Conservation (phyloP, 2,888 invertebrate species). For the Microchrysa polita region DNA sequence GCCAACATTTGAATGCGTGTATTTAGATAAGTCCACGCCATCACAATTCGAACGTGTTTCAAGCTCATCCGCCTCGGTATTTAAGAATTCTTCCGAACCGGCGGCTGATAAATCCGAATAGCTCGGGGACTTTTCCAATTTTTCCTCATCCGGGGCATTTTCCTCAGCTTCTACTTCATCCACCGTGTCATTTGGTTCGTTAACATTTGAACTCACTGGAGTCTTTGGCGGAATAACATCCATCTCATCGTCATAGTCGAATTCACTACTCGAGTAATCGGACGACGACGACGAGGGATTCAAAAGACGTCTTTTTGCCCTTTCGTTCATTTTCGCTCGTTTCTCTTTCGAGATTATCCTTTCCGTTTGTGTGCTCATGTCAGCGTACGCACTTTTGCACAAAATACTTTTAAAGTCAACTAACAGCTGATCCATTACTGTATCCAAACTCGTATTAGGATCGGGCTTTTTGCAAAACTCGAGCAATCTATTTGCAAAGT, state of each 20-base stretch:
- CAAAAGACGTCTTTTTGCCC: constrained; percentile 54
- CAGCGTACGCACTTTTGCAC: constrained; percentile 41
- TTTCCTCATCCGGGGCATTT: constrained; percentile 8
- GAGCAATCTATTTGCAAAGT: constrained; percentile 1
- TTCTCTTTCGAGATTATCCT: constrained; percentile 51
- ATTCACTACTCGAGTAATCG: constrained; percentile 5
- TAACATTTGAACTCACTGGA: neutral
- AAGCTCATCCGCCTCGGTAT: constrained; percentile 16
- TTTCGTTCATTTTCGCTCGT: constrained; percentile 53
- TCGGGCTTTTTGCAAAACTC: neutral
- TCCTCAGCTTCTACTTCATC: neutral
- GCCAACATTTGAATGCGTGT: neutral
- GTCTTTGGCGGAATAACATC: neutral
- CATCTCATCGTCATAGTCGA: neutral
- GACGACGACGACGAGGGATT: constrained; percentile 41
- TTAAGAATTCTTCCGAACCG: constrained; percentile 35
- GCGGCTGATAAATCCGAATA: constrained; percentile 35
- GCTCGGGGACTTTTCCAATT: constrained; percentile 35
- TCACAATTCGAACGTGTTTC: neutral
- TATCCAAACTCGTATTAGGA: constrained; percentile 4
- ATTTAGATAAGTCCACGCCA: constrained; percentile 32
- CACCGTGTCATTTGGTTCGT: neutral
- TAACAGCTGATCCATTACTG: constrained; percentile 53
- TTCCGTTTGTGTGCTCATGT: constrained; percentile 53
- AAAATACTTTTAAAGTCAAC: constrained; percentile 52